Base-by-base conservation (phyloP, 2,888 invertebrate species). In the Leucophenga montana region DNA sequence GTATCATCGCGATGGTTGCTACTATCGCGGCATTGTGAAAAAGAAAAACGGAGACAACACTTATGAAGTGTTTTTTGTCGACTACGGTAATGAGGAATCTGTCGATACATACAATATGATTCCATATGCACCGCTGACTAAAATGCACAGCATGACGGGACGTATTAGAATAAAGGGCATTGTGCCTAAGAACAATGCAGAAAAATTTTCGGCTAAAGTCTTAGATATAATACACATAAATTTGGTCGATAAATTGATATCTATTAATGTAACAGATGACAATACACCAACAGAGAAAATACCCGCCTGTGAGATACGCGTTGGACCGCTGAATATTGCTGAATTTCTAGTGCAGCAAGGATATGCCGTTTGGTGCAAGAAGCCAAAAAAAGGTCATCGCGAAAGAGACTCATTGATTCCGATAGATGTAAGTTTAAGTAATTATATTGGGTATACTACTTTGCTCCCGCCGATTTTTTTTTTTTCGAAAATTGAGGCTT, bases 71-170 rank as follows among this genome's bases (percentile, higher is more conserved):
- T 89, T 91, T 66, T 95, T 95, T 88, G 91, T 96, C 0, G 97
- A 97, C 88, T 97, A 94, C 83, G 97, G 97, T 0, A 96, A 95
- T 83, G 89, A 91, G 53, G 96, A 96, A 86, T 85, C 87, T 0
- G 92, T 94, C 70, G 77, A 89, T 0, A 89, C 90, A 14, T 85
- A 88, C 0, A 90, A 92, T 67, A 80, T 96, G 66, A 90, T 92
- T 20, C 92, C 92, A 74, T 90, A 91, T 76, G 90, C 93, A 1
- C 90, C 92, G 5, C 90, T 93, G 59, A 89, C 91, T 0, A 89
- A 94, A 65, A 89, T 95, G 69, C 94, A 94, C 0, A 90, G 91
- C 14, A 92, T 94, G 85, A 92, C 93, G 0, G 90, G 91, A 59
- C 92, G 90, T 80, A 92, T 93, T 76, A 78, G 89, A 13, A 89